phyloP scores from a whole-genome alignment of 2,113 vertebrate genomes.

The Elachura formosa region DNA sequence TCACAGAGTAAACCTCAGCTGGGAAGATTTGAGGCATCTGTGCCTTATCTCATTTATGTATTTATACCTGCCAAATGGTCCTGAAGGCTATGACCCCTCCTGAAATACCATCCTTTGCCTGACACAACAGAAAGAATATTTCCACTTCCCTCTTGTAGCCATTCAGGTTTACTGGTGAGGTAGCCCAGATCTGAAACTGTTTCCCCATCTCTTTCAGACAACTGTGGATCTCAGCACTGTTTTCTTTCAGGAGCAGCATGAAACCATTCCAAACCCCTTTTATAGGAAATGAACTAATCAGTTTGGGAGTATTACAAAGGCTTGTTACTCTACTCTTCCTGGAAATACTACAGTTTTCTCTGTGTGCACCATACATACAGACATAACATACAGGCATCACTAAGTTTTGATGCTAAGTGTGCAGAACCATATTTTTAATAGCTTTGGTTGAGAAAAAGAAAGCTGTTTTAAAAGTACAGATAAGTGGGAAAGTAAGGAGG shows the following conservation, averaged over 20 bases:
- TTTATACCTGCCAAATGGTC: neutral
- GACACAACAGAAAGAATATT: neutral
- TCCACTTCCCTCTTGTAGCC: neutral
- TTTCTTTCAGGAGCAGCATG: neutral
- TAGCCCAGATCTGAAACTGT: neutral
- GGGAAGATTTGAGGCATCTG: neutral
- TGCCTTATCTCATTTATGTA: neutral
- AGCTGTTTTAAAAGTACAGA: neutral
- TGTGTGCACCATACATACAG: neutral
- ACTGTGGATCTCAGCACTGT: neutral
- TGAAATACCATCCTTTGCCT: neutral
- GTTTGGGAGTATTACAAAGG: neutral
- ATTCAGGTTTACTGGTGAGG: neutral
- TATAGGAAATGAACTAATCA: neutral
- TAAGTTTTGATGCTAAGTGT: neutral
- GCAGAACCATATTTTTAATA: neutral
- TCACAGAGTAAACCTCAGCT: constrained; percentile 1
- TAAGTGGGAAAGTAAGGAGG: neutral
- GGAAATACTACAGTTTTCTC: neutral
- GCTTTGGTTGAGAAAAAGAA: neutral
- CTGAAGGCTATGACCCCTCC: neutral
- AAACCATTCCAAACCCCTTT: neutral
- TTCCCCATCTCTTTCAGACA: neutral
- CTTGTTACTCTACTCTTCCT: neutral
- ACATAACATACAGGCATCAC: neutral